phyloP scores from a whole-genome alignment of 2,113 vertebrate genomes.

The Mirza zaza region DNA sequence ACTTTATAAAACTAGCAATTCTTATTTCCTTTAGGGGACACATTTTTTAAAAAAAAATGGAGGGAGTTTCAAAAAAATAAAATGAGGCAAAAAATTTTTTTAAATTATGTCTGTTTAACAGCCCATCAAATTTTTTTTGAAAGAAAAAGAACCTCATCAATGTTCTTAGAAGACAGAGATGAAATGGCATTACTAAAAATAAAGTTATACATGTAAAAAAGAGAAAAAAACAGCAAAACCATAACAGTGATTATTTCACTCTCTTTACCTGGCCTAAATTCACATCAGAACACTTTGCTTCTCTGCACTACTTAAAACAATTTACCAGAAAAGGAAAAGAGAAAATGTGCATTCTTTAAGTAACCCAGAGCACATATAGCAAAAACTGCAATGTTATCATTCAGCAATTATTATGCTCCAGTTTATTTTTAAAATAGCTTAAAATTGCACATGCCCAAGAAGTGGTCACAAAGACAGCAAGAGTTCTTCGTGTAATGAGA shows the following conservation, averaged over 20 bases:
- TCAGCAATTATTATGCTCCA: background rate
- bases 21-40: background rate
- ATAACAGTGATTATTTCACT: background rate
- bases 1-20: conserved; percentile 30
- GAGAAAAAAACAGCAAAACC: background rate
- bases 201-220: background rate
- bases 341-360: background rate
- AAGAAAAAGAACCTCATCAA: conserved; percentile 1
- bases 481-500: background rate
- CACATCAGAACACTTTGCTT: background rate
- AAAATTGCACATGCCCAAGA: background rate
- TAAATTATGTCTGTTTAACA: too few species aligned
- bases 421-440: conserved; percentile 32
- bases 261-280: background rate
- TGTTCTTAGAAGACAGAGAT: background rate
- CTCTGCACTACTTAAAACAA: conserved; percentile 7
- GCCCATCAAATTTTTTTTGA: background rate
- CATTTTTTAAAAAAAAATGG: background rate
- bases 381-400: background rate
- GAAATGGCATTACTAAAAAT: background rate
- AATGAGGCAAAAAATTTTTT: background rate
- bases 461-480: background rate
- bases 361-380: background rate
- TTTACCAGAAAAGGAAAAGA: background rate
- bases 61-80: background rate